phyloP scores from a whole-genome alignment of 2,888 invertebrate species.

The Geotrupes spiniger region DNA sequence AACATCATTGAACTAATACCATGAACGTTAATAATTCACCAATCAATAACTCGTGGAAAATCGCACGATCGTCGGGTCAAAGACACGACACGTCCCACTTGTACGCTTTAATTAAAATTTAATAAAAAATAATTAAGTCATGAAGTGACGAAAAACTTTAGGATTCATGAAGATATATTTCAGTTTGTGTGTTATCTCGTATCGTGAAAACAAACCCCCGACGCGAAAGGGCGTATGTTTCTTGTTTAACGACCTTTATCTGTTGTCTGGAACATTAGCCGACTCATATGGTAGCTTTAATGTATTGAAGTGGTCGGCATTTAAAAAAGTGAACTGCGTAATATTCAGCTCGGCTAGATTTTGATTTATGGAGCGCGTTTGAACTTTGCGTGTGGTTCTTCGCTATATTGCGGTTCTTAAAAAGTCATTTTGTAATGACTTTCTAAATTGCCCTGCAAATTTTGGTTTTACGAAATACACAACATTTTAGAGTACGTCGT shows the following conservation, averaged over 20 bases:
- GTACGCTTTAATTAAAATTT: too few relatives aligned
- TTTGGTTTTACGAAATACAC: too few relatives aligned
- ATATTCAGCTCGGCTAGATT: background rate
- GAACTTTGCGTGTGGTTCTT: background rate
- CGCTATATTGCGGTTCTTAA: background rate
- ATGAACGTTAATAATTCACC: too few relatives aligned
- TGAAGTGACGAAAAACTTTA: background rate
- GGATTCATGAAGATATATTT: slow-evolving; percentile 1
- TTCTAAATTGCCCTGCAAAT: slow-evolving; percentile 3
- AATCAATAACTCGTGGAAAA: too few relatives aligned
- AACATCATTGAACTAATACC: too few relatives aligned
- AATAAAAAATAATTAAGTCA: too few relatives aligned
- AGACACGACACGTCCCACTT: too few relatives aligned
- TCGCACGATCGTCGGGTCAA: too few relatives aligned
- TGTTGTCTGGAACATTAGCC: slow-evolving; percentile 18
- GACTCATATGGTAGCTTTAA: slow-evolving; percentile 7
- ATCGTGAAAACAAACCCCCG: slow-evolving; percentile 3
- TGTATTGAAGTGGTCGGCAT: slow-evolving; percentile 3
- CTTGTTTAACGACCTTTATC: slow-evolving; percentile 19
- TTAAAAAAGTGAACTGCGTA: background rate
- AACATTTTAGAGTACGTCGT: too few relatives aligned
- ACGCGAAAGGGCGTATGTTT: slow-evolving; percentile 18
- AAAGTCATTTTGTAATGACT: slow-evolving; percentile 2
- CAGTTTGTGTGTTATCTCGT: background rate
- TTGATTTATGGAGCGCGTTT: background rate